Base-by-base conservation (phyloP, 1,140 invertebrate genomes). In the Colletes gigas region DNA sequence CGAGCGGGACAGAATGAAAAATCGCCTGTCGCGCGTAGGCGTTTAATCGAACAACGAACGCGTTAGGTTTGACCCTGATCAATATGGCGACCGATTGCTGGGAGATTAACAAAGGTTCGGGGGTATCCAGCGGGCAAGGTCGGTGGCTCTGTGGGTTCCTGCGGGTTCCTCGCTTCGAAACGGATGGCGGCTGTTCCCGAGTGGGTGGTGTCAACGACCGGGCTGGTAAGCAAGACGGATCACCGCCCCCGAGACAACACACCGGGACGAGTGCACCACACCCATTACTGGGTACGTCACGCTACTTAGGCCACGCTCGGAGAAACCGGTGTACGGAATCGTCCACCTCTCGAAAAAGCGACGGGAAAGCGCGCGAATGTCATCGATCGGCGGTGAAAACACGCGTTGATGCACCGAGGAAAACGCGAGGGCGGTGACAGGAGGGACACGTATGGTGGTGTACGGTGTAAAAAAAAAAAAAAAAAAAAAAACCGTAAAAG, bases 191-290 rank as follows among this genome's bases (percentile, higher is more conserved):
- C 72, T 85, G 86, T 85, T 83, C 81, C 72, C 87, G 65, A 19
- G 82, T 83, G 88, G 88, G 87, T 90, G 87, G 86, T 91, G 90
- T 91, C 90, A 90, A 85, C 88, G 83, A 66, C 66, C 74, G 63
- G 73, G 68, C 59, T 77, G 81, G 84, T 91, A 91, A 91, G 88
- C 88, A 91, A 91, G 90, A 91, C 88, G 85, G 85, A 91, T 91
- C 87, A 89, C 90, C 84, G 75, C 71, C 81, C 76, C 70, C 82
- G 83, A 88, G 87, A 89, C 88, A 89, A 87, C 86, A 86, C 82
- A 80, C 81, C 83, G 78, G 83, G 78, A 83, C 85, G 81, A 84
- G 83, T 76, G 76, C 82, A 83, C 87, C 89, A 72, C 83, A 80
- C 85, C 83, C 83, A 87, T 85, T 83, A 86, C 67, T 71, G 44